phyloP scores from a whole-genome alignment of 37 sponge, comb jelly and placozoan species.

The Beroe ovata region DNA sequence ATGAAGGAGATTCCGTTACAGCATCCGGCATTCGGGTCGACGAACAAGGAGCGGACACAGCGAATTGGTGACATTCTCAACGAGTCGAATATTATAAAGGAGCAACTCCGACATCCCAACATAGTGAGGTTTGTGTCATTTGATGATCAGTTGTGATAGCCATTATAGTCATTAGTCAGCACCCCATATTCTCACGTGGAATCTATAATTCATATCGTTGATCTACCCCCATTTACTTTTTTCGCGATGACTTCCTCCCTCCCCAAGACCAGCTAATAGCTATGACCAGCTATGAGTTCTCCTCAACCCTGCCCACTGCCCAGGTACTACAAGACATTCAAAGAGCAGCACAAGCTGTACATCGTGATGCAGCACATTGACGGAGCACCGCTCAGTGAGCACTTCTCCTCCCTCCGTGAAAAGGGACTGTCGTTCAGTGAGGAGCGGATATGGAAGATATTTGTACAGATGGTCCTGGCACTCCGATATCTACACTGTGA shows the following conservation, averaged over 20 bases:
- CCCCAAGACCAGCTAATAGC: too few species aligned
- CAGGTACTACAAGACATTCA: conserved; percentile 82
- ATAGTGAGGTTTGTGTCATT: conserved; percentile 68
- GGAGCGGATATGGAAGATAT: conserved; percentile 81
- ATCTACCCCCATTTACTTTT: too few species aligned
- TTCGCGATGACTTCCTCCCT: too few species aligned
- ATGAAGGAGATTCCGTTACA: conserved; percentile 80
- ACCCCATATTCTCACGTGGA: too few species aligned
- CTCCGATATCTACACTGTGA: conserved; percentile 91
- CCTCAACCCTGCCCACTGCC: background rate
- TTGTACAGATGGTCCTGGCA: conserved; percentile 83
- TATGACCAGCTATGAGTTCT: too few species aligned
- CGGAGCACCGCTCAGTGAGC: conserved; percentile 83
- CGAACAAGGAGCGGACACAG: conserved; percentile 69
- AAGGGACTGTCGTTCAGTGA: conserved; percentile 80
- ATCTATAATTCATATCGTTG: too few species aligned
- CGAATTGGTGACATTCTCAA: conserved; percentile 76
- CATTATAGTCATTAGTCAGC: too few species aligned
- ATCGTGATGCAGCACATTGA: conserved; percentile 91
- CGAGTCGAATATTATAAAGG: conserved; percentile 82
- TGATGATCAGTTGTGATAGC: too few species aligned
- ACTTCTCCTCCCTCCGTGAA: conserved; percentile 77
- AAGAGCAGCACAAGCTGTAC: conserved; percentile 78
- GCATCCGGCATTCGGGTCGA: conserved; percentile 74
- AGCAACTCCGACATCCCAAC: conserved; percentile 71